phyloP scores from a whole-genome alignment of 2,113 vertebrate species.

The Struthio camelus region DNA sequence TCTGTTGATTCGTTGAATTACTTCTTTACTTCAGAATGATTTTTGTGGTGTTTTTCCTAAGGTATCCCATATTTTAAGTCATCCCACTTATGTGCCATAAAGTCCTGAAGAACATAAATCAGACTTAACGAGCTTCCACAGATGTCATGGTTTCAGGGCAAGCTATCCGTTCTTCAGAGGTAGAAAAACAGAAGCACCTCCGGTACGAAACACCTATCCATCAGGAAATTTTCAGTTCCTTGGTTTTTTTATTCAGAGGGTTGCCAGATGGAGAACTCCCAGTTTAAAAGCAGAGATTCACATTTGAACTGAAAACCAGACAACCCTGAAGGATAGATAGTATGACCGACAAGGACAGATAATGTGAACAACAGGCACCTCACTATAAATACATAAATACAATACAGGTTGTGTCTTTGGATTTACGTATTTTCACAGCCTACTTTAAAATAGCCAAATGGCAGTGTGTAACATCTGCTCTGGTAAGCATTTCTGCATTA shows the following conservation, averaged over 20 bases:
- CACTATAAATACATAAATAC: not conserved
- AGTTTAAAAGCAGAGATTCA: not conserved
- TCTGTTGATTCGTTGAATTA: not conserved
- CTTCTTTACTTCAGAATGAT: not conserved
- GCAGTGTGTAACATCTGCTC: not conserved
- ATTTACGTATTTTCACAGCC: not conserved
- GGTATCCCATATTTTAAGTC: not conserved
- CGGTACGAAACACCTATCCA: not conserved
- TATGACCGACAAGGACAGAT: not conserved
- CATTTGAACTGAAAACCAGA: not conserved
- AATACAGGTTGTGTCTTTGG: not conserved
- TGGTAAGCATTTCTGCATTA: not conserved
- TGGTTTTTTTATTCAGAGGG: not conserved
- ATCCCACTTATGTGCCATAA: not conserved
- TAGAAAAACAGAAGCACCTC: conserved; percentile 23
- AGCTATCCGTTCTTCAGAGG: conserved; percentile 32
- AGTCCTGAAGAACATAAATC: not conserved
- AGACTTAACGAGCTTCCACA: not conserved
- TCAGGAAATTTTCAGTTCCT: not conserved
- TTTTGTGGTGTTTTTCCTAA: not conserved
- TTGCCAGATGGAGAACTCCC: not conserved
- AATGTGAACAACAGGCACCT: not conserved
- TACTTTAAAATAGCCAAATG: not conserved
- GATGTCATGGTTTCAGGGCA: conserved; percentile 23
- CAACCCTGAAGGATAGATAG: not conserved